These are phyloP conservation scores for Phalacrocorax carbo DNA, from an alignment of 2,113 vertebrate genomes.

Conservation along the genomic window DNA sequence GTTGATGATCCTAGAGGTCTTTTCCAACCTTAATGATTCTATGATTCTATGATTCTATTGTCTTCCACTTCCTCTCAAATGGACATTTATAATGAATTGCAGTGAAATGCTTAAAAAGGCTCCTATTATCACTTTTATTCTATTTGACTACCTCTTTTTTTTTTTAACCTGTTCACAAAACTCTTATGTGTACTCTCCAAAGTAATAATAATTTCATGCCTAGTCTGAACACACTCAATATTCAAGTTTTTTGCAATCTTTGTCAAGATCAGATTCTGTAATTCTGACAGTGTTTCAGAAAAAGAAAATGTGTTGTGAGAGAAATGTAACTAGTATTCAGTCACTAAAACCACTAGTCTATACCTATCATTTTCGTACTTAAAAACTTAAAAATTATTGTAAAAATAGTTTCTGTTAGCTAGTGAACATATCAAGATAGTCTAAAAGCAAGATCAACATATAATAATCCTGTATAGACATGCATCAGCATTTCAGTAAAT, in stretches of 20 bases:
- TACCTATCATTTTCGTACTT: neutral
- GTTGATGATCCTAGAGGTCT: too few relatives aligned
- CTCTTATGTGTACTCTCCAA: neutral
- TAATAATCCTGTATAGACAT: neutral
- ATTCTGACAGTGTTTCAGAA: neutral
- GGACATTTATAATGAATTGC: neutral
- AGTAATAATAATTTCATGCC: neutral
- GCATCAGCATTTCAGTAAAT: neutral
- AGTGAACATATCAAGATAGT: neutral
- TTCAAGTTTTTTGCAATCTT: neutral
- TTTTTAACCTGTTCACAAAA: neutral
- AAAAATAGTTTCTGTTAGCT: neutral
- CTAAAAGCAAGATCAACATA: neutral
- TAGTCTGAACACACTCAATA: neutral
- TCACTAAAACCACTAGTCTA: neutral
- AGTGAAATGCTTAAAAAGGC: neutral
- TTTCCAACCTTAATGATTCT: too few relatives aligned
- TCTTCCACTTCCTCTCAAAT: neutral
- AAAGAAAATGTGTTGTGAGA: neutral
- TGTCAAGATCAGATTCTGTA: neutral
- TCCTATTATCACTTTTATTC: neutral
- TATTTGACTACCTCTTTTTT: neutral
- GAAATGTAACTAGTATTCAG: neutral
- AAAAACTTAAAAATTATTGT: neutral
- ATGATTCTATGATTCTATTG: too few relatives aligned